A percentile compares a stretch with the other conserved stretches of the same genome.
Evolutionary conservation across 2,888 invertebrate genomes (phyloP).

Genomic region (Dynastes grantii): DNA sequence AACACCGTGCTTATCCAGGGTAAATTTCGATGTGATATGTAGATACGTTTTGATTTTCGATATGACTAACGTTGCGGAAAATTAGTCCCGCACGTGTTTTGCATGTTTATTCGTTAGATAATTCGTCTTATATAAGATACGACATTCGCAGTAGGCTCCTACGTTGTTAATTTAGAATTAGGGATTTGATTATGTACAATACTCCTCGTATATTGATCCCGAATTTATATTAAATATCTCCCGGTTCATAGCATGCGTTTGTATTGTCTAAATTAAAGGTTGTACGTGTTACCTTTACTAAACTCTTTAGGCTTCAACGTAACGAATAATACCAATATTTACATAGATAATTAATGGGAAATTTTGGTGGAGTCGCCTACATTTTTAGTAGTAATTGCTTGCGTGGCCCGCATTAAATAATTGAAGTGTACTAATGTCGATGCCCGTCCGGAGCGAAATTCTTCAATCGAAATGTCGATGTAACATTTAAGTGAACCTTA

Average conservation of each 20-base stretch:
- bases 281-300: no score
- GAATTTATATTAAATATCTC: background rate
- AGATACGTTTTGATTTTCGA: slow-evolving; percentile 32
- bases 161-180: slow-evolving; percentile 8
- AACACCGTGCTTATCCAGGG: background rate
- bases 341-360: no score
- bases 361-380: no score
- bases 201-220: background rate
- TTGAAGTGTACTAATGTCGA: no score
- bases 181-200: background rate
- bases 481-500: no score
- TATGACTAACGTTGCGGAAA: slow-evolving; percentile 18
- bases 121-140: background rate
- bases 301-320: no score
- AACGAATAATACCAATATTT: no score
- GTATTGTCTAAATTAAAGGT: background rate
- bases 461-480: no score
- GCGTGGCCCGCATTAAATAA: no score
- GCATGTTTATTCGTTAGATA: slow-evolving; percentile 21
- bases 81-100: slow-evolving; percentile 4
- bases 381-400: no score
- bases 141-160: background rate
- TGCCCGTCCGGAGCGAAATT: no score
- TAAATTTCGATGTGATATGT: background rate
- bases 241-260: background rate